A percentile compares a stretch with the other conserved stretches of the same genome.
Evolutionary conservation across 2,888 invertebrate species (phyloP).

Genomic region (Mamestra brassicae): DNA sequence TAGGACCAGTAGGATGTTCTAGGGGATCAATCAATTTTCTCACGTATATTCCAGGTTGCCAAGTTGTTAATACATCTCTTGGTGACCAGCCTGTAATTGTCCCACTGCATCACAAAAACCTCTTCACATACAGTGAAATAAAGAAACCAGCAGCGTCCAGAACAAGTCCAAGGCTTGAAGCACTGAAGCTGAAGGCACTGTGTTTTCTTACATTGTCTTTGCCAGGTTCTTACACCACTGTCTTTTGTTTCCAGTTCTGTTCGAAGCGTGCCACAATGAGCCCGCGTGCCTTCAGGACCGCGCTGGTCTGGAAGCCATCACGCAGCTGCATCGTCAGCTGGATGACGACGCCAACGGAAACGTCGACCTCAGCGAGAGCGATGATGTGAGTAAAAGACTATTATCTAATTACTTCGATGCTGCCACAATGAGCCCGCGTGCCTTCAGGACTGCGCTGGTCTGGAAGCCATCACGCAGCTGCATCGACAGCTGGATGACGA

Average conservation of each 20-base stretch:
- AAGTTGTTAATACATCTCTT: too few relatives aligned
- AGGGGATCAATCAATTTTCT: too few relatives aligned
- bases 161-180: neutral
- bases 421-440: conserved; percentile 94
- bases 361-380: conserved; percentile 99
- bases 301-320: conserved; percentile 97
- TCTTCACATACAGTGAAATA: too few relatives aligned
- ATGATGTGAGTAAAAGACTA: conserved; percentile 94
- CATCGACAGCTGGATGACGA: conserved; percentile 99
- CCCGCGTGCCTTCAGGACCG: conserved; percentile 95
- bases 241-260: conserved; percentile 79
- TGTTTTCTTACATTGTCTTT: neutral
- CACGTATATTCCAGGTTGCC: too few relatives aligned
- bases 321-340: conserved; percentile 97
- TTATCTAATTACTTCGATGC: too few relatives aligned
- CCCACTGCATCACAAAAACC: too few relatives aligned
- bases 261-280: conserved; percentile 92
- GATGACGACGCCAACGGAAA: conserved; percentile 99
- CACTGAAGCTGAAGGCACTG: too few relatives aligned
- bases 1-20: too few relatives aligned
- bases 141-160: too few relatives aligned
- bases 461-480: conserved; percentile 97
- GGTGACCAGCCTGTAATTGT: too few relatives aligned
- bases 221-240: conserved; percentile 10
- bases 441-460: conserved; percentile 96